phyloP scores from a whole-genome alignment of 2,888 invertebrate species.

The Tetropium fuscum region DNA sequence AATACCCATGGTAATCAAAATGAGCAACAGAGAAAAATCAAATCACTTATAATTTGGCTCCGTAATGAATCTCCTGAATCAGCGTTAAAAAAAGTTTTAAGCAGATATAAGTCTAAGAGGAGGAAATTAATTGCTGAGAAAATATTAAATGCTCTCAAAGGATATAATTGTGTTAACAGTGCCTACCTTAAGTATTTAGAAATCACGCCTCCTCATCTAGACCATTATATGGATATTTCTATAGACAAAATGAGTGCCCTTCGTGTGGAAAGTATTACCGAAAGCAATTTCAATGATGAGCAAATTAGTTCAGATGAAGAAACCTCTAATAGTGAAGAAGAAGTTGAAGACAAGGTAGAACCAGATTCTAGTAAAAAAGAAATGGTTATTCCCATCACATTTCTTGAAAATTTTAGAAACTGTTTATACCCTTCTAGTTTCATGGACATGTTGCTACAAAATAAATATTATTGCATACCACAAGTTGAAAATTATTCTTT shows the following conservation, averaged over 20 bases:
- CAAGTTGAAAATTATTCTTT: constrained; percentile 79
- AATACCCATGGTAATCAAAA: constrained; percentile 69
- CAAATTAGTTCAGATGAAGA: constrained; percentile 20
- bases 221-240: constrained; percentile 17
- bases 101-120: constrained; percentile 70
- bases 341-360: no score
- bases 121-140: constrained; percentile 69
- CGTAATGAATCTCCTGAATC: constrained; percentile 76
- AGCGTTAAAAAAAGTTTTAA: constrained; percentile 76
- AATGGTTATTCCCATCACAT: constrained; percentile 72
- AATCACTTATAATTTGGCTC: constrained; percentile 81
- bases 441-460: constrained; percentile 76
- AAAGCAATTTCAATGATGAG: constrained; percentile 5
- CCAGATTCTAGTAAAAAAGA: constrained; percentile 32
- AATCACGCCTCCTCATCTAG: constrained; percentile 28
- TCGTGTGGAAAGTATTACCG: constrained; percentile 17
- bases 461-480: constrained; percentile 74
- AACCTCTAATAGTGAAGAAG: constrained; percentile 47
- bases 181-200: constrained; percentile 72
- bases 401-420: constrained; percentile 72
- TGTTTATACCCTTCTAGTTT: constrained; percentile 75
- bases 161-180: constrained; percentile 73
- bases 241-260: constrained; percentile 22
- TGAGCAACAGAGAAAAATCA: constrained; percentile 77
- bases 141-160: constrained; percentile 74